phyloP scores from a whole-genome alignment of 2,113 vertebrate genomes.

The Ovis canadensis region DNA sequence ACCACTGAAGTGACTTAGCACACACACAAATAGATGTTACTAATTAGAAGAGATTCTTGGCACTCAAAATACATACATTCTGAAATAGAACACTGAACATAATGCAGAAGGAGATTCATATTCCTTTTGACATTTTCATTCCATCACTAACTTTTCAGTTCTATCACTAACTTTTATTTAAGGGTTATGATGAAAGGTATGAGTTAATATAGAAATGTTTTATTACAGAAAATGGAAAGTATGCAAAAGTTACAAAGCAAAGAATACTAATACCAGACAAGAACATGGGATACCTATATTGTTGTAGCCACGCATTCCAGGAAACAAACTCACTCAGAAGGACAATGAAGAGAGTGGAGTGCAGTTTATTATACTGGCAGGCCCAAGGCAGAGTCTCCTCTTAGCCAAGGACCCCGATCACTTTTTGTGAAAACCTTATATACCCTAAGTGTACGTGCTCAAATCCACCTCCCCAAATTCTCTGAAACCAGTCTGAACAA shows the following conservation, averaged over 20 bases:
- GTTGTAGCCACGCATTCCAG: fast-evolving
- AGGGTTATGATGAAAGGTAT: background rate
- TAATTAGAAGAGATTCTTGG: background rate
- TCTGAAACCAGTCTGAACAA: background rate
- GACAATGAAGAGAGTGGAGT: background rate
- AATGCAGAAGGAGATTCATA: background rate
- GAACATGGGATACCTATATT: fast-evolving
- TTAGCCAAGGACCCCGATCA: background rate
- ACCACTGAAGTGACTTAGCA: background rate
- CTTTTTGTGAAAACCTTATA: background rate
- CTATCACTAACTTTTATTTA: background rate
- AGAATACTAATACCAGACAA: background rate
- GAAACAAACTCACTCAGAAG: background rate
- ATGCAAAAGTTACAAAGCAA: background rate
- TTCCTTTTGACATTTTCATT: background rate
- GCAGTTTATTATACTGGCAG: background rate
- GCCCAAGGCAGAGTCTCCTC: background rate
- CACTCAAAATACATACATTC: background rate
- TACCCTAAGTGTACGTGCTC: background rate
- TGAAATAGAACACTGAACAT: background rate
- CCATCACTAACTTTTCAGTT: background rate
- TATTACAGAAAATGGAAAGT: background rate
- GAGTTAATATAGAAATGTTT: background rate
- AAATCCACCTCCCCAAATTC: background rate
- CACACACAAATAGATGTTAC: background rate